Conservation (phyloP, 2,113 vertebrate species). For the Cinclus mexicanus region DNA sequence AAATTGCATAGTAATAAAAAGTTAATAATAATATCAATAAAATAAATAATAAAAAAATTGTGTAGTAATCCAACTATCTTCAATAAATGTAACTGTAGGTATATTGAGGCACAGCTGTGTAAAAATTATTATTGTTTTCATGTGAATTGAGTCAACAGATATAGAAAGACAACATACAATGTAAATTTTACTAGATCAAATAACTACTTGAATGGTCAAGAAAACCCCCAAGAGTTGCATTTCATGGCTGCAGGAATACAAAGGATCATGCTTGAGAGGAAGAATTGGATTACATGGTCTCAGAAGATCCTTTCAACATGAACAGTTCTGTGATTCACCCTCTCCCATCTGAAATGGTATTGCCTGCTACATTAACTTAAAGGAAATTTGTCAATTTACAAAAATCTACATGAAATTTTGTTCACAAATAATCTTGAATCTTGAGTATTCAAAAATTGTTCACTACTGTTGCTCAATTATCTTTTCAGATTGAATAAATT, state of each 20-base stretch:
- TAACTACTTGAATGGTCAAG: neutral
- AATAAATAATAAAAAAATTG: no score
- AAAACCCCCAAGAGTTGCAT: neutral
- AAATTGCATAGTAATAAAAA: neutral
- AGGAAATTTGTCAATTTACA: neutral
- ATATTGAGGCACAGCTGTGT: neutral
- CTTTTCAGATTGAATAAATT: neutral
- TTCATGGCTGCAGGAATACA: neutral
- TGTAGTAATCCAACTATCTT: neutral
- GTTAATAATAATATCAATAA: no score
- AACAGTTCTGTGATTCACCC: neutral
- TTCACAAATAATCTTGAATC: neutral
- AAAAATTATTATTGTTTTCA: neutral
- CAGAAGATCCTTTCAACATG: neutral
- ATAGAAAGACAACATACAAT: neutral
- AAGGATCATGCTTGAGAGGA: neutral
- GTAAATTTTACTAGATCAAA: neutral
- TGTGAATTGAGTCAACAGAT: neutral
- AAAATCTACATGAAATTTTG: neutral
- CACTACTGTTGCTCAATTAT: neutral
- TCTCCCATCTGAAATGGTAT: neutral
- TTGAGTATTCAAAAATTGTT: neutral
- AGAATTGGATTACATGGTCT: accelerated
- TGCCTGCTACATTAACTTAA: neutral
- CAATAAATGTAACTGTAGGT: neutral